phyloP scores from a whole-genome alignment of 2,797 vertebrate genomes.

The Melanotaenia pygmaea region DNA sequence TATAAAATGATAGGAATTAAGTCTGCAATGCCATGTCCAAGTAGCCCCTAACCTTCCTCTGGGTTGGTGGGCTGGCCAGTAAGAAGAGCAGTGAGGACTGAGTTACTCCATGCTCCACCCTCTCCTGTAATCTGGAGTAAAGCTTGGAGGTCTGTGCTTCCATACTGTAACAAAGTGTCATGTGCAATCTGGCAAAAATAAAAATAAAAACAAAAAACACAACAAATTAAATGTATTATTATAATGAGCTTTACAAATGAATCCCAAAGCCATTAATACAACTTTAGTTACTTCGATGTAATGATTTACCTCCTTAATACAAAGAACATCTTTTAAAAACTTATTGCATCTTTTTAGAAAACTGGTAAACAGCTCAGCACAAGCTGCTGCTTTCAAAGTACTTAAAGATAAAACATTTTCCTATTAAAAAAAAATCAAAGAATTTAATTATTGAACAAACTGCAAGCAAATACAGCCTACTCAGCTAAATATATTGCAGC shows the following conservation, averaged over 20 bases:
- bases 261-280: slow-evolving; percentile 1
- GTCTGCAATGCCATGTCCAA: neutral
- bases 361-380: neutral
- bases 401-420: neutral
- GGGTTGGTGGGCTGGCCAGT: slow-evolving; percentile 88
- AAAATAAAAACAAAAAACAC: neutral
- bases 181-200: slow-evolving; percentile 88
- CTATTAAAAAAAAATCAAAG: slow-evolving; percentile 7
- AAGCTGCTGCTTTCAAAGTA: slow-evolving; percentile 1
- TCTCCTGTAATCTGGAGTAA: slow-evolving; percentile 93
- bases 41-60: slow-evolving; percentile 87
- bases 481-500: neutral
- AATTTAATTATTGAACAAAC: neutral
- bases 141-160: slow-evolving; percentile 94
- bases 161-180: slow-evolving; percentile 91
- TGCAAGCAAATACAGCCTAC: neutral
- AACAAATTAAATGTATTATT: neutral
- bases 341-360: slow-evolving; percentile 6
- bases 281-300: neutral
- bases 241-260: neutral
- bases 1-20: neutral
- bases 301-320: slow-evolving; percentile 1
- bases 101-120: slow-evolving; percentile 94
- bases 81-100: slow-evolving; percentile 90
- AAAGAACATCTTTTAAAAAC: neutral